These are phyloP conservation scores for Lophius piscatorius DNA, from an alignment of 2,113 vertebrate species.

Conservation along the genomic window DNA sequence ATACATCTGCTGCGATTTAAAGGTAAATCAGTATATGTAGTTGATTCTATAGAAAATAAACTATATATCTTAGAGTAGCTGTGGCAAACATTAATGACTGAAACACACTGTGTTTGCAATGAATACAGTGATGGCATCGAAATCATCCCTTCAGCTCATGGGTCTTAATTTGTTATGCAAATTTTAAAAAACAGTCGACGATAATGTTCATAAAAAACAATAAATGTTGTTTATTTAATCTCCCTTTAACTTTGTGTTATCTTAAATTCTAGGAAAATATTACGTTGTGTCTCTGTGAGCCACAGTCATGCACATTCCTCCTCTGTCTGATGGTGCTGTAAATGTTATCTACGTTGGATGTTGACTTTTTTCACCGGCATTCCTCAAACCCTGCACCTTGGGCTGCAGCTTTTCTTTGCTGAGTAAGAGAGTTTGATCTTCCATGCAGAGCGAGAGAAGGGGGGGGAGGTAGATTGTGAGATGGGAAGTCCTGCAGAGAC, in stretches of 20 bases:
- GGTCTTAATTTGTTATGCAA: no score
- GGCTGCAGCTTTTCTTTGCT: conserved; percentile 36
- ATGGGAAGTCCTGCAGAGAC: conserved; percentile 21
- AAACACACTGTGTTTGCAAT: background rate
- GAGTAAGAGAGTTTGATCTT: conserved; percentile 47
- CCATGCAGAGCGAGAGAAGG: conserved; percentile 18
- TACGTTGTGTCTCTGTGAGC: background rate
- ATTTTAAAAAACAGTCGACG: no score
- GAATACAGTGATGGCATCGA: background rate
- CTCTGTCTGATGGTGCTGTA: conserved; percentile 48
- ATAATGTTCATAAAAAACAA: background rate
- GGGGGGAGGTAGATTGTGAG: background rate
- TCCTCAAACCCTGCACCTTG: conserved; percentile 10
- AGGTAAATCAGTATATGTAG: background rate
- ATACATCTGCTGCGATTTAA: conserved; percentile 14
- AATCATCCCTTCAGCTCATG: no score
- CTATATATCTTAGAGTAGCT: background rate
- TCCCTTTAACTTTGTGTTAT: background rate
- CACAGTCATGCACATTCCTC: conserved; percentile 18
- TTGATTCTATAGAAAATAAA: conserved; percentile 2
- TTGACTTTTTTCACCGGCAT: conserved; percentile 19
- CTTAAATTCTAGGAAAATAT: background rate
- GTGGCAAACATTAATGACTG: background rate
- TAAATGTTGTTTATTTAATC: background rate
- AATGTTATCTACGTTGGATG: conserved; percentile 14